These are phyloP conservation scores for Speoplatyrhinus poulsoni DNA, from an alignment of 2,113 vertebrate species.

Conservation along the genomic window DNA sequence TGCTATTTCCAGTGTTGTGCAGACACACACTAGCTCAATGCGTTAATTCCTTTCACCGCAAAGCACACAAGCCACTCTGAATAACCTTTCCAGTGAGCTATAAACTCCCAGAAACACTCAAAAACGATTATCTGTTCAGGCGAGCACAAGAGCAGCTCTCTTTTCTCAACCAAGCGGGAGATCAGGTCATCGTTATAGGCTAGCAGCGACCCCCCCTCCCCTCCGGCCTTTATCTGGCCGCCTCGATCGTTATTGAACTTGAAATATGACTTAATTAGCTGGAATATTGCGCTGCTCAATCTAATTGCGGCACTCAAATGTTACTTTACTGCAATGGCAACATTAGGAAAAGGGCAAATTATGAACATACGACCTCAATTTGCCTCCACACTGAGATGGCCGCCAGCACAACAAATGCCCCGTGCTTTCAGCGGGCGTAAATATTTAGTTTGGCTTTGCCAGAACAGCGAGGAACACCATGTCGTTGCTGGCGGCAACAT, in stretches of 20 bases:
- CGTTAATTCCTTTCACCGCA: too few relatives aligned
- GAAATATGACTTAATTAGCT: slow-evolving; percentile 75
- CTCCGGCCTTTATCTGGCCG: slow-evolving; percentile 64
- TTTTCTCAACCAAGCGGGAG: slow-evolving; percentile 20
- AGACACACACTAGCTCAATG: not conserved
- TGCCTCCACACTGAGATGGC: slow-evolving; percentile 16
- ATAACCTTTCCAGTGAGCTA: slow-evolving; percentile 15
- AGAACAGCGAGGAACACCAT: slow-evolving; percentile 24
- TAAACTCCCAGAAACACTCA: slow-evolving; percentile 17
- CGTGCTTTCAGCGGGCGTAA: slow-evolving; percentile 42
- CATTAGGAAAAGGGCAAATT: slow-evolving; percentile 68
- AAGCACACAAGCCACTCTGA: not conserved
- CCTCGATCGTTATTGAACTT: slow-evolving; percentile 69
- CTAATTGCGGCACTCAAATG: slow-evolving; percentile 67
- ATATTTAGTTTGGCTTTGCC: slow-evolving; percentile 45
- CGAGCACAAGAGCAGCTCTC: slow-evolving; percentile 4
- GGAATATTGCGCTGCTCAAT: slow-evolving; percentile 56
- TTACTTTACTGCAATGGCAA: slow-evolving; percentile 62
- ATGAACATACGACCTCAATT: slow-evolving; percentile 57
- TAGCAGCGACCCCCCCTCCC: slow-evolving; percentile 17
- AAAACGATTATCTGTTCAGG: slow-evolving; percentile 14
- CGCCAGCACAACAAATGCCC: slow-evolving; percentile 29
- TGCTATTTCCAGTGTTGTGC: too few relatives aligned
- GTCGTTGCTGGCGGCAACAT: slow-evolving; percentile 28
- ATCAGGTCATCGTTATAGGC: slow-evolving; percentile 19